These are phyloP conservation scores for Pollimyrus isidori DNA, from an alignment of 2,113 vertebrate species.

Conservation along the genomic window DNA sequence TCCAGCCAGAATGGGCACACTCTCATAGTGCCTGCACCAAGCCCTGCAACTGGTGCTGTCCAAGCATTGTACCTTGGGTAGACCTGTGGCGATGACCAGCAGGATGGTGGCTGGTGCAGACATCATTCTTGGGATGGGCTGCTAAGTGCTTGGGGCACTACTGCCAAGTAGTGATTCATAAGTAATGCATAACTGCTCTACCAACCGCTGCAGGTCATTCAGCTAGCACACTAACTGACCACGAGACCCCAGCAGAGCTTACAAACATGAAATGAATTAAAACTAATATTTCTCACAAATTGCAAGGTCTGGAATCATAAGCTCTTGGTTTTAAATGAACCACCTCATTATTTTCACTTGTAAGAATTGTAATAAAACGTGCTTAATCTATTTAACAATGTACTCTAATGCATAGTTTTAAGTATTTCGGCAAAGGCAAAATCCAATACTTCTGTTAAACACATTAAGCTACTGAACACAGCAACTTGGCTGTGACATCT, in stretches of 20 bases:
- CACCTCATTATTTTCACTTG: not conserved
- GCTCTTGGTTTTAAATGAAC: not conserved
- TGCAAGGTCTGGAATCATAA: not conserved
- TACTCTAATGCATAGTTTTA: not conserved
- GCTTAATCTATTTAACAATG: not conserved
- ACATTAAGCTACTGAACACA: not conserved
- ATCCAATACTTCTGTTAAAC: not conserved
- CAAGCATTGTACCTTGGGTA: not conserved
- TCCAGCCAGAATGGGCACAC: not conserved
- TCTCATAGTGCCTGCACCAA: not conserved
- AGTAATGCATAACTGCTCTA: not conserved
- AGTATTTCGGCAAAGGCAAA: not conserved
- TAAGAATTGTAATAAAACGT: not conserved
- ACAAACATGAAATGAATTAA: not conserved
- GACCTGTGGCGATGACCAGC: not conserved
- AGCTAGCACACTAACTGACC: not conserved
- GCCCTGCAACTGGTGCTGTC: not conserved
- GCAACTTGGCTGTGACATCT: not conserved
- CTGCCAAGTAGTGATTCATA: not conserved
- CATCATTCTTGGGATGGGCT: not conserved
- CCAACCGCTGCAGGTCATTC: not conserved
- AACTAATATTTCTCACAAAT: not conserved
- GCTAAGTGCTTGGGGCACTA: not conserved
- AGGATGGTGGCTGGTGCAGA: not conserved
- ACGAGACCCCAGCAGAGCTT: not conserved